Evolutionary conservation across 2,797 vertebrate species (phyloP).

Genomic region (Acrocephalus scirpaceus): DNA sequence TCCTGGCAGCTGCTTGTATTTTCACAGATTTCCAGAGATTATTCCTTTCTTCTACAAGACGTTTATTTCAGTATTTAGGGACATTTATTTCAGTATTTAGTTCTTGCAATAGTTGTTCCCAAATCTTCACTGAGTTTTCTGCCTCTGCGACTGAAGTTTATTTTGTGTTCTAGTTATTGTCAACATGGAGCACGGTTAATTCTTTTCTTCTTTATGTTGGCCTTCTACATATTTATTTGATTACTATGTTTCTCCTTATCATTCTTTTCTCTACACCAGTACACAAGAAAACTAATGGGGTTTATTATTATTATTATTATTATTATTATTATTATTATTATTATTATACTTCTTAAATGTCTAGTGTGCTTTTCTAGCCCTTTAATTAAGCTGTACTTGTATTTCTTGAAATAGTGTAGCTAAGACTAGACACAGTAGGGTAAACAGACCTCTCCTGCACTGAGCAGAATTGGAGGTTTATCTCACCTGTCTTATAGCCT

Average conservation of each 20-base stretch:
- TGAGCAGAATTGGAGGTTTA: neutral
- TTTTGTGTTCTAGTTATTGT: neutral
- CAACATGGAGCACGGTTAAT: neutral
- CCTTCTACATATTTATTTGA: neutral
- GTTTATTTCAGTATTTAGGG: neutral
- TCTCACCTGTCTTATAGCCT: neutral
- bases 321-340: too few species aligned
- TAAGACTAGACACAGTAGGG: neutral
- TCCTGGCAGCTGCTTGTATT: neutral
- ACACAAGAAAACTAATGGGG: rapidly evolving
- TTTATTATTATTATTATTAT: neutral
- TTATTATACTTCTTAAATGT: neutral
- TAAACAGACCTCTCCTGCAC: neutral
- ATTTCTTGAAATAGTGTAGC: neutral
- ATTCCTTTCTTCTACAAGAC: neutral
- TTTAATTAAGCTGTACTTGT: neutral
- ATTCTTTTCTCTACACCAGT: neutral
- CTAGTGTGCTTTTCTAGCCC: neutral
- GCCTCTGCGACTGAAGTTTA: rapidly evolving
- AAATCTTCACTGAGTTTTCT: neutral
- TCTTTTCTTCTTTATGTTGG: neutral
- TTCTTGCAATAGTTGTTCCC: neutral
- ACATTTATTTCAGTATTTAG: neutral
- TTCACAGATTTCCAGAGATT: neutral
- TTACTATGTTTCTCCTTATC: neutral